phyloP scores from a whole-genome alignment of 2,113 vertebrate genomes.

The Acanthisitta chloris region DNA sequence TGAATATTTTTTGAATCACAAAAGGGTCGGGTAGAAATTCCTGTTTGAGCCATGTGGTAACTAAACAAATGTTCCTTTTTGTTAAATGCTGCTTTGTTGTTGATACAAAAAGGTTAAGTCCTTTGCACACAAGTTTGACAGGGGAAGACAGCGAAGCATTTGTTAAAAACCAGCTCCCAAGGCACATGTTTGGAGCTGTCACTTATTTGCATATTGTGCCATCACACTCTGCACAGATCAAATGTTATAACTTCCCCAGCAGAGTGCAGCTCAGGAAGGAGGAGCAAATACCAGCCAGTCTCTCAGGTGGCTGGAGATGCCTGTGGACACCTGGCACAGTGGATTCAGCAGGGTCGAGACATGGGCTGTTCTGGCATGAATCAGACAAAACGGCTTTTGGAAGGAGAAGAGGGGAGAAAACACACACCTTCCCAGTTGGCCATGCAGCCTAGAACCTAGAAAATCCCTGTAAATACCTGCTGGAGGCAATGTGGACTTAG shows the following conservation, averaged over 20 bases:
- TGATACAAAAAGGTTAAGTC: neutral
- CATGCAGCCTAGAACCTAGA: neutral
- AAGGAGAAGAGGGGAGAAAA: neutral
- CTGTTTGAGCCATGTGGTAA: neutral
- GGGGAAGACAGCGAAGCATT: neutral
- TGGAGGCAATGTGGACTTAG: neutral
- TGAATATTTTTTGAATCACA: neutral
- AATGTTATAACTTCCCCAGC: neutral
- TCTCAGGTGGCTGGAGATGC: neutral
- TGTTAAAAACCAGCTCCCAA: neutral
- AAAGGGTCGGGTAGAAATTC: neutral
- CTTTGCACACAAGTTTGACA: neutral
- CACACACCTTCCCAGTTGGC: neutral
- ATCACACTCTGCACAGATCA: neutral
- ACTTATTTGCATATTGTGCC: neutral
- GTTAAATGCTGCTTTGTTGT: neutral
- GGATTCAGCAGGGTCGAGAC: neutral
- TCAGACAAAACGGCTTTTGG: neutral
- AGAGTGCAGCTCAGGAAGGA: neutral
- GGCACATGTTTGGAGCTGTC: neutral
- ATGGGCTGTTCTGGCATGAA: neutral
- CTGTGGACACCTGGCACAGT: fast-evolving
- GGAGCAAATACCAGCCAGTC: neutral
- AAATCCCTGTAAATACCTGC: constrained; percentile 1
- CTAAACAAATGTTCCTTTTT: neutral